Evolutionary conservation across 2,888 invertebrate genomes (phyloP).

Genomic region (Muschampia plurimacula): DNA sequence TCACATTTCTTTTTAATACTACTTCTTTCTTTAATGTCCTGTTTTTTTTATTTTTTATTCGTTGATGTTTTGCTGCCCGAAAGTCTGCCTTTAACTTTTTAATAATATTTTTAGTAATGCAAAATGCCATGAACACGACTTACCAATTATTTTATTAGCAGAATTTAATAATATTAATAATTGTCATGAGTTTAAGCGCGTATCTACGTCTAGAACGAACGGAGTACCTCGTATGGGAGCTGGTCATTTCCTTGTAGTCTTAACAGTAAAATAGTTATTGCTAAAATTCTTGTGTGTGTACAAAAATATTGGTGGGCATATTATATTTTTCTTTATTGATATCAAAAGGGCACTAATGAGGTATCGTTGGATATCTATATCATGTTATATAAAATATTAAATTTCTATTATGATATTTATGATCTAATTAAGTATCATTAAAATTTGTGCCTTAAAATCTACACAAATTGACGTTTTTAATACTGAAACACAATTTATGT

Average conservation of each 20-base stretch:
- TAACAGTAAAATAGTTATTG: slow-evolving; percentile 35
- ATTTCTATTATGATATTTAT: too few species aligned
- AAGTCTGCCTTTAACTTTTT: slow-evolving; percentile 23
- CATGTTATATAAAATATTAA: too few species aligned
- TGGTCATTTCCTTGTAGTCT: slow-evolving; percentile 38
- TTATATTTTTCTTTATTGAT: too few species aligned
- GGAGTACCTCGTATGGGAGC: slow-evolving; percentile 36
- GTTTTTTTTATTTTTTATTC: background rate
- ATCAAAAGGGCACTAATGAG: too few species aligned
- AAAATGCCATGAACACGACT: slow-evolving; percentile 26
- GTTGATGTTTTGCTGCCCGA: slow-evolving; percentile 13
- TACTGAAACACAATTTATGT: too few species aligned
- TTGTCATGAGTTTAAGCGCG: slow-evolving; percentile 27
- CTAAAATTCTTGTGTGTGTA: slow-evolving; percentile 3
- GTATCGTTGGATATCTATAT: too few species aligned
- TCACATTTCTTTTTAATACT: background rate
- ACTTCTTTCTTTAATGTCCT: background rate
- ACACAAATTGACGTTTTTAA: too few species aligned
- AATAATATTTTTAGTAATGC: background rate
- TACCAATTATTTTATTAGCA: slow-evolving; percentile 20
- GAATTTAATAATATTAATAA: background rate
- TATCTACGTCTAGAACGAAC: slow-evolving; percentile 35
- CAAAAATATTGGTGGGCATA: background rate
- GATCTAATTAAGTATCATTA: too few species aligned
- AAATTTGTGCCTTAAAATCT: too few species aligned